Conservation (phyloP, 2,797 vertebrate genomes). For the Yasuhikotakia modesta region DNA sequence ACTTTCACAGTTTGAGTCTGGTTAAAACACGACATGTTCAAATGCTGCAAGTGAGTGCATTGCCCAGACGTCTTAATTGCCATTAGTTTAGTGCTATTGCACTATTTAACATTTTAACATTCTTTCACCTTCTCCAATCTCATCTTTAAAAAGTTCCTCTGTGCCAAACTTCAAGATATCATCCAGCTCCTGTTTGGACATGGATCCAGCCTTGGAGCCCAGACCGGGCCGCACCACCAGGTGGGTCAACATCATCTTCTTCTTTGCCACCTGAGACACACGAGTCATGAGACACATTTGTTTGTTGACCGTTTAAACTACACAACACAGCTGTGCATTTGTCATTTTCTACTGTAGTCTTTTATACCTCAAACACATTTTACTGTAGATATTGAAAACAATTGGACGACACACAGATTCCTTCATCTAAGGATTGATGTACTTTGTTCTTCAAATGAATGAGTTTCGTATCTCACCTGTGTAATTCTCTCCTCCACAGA, state of each 20-base stretch:
- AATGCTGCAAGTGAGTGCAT: no score
- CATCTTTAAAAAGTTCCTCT: constrained; percentile 95
- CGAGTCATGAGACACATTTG: background rate
- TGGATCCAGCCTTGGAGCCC: constrained; percentile 96
- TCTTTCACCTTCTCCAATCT: constrained; percentile 73
- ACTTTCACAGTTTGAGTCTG: no score
- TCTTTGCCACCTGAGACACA: constrained; percentile 88
- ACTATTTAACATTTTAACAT: background rate
- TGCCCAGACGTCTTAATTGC: background rate
- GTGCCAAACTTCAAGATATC: constrained; percentile 99
- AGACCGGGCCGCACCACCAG: constrained; percentile 94
- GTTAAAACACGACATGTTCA: no score
- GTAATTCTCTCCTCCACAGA: constrained; percentile 98
- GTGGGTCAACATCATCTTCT: constrained; percentile 99
- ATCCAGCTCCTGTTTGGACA: constrained; percentile 98
- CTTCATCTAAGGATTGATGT: background rate
- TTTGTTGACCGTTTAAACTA: background rate
- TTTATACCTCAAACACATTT: background rate
- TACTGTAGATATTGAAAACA: background rate
- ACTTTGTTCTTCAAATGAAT: background rate
- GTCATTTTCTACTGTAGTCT: background rate
- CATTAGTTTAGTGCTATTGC: no score
- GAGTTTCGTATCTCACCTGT: constrained; percentile 70
- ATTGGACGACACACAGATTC: background rate
- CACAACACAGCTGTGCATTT: background rate